These are phyloP conservation scores for Kryphioiulus occultus DNA, from an alignment of 2,888 invertebrate genomes.

Conservation along the genomic window DNA sequence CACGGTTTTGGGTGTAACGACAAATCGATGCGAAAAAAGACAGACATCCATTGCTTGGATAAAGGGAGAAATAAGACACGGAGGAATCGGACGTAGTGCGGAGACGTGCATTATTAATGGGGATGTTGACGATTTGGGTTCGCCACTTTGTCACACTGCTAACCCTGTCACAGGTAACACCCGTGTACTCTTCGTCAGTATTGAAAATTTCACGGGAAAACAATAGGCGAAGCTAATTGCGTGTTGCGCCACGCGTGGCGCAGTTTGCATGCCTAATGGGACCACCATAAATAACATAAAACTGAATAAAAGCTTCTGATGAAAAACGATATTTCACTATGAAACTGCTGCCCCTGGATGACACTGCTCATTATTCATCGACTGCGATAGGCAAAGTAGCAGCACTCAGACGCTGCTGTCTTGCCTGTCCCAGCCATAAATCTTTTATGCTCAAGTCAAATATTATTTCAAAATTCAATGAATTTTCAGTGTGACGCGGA, in stretches of 20 bases:
- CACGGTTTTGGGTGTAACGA: conserved; percentile 33
- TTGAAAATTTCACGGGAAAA: neutral
- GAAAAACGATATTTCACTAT: conserved; percentile 20
- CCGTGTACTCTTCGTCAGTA: neutral
- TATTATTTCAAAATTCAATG: conserved; percentile 31
- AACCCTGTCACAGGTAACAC: neutral
- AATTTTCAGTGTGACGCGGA: neutral
- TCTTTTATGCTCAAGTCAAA: neutral
- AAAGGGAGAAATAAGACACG: conserved; percentile 3
- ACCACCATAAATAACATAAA: neutral
- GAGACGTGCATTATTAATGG: neutral
- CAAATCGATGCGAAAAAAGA: conserved; percentile 31
- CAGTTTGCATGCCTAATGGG: neutral
- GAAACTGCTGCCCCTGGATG: neutral
- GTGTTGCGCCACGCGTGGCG: neutral
- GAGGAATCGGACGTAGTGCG: neutral
- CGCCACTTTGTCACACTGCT: conserved; percentile 12
- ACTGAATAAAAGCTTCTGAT: neutral
- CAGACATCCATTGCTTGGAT: neutral
- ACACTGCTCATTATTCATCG: conserved; percentile 20
- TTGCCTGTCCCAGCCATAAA: neutral
- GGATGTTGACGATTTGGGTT: neutral
- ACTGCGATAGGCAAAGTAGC: neutral
- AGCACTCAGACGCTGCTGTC: neutral
- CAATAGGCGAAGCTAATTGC: conserved; percentile 26